Conservation (phyloP, 2,113 vertebrate genomes). For the Hiodon alosoides region DNA sequence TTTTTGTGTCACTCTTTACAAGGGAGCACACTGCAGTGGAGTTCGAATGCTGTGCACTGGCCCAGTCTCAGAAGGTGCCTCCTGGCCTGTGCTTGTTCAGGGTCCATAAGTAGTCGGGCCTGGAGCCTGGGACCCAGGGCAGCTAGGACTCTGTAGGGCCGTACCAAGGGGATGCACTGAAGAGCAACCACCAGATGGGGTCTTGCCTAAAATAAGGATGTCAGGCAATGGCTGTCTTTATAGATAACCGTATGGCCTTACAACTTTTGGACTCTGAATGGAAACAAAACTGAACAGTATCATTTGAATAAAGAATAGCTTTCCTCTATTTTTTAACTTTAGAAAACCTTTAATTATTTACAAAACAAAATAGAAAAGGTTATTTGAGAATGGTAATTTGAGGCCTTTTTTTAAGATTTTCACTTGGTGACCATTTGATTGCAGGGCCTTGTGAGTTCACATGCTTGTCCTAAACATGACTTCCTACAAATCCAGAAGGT, state of each 20-base stretch:
- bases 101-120: slow-evolving; percentile 69
- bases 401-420: slow-evolving; percentile 97
- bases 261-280: slow-evolving; percentile 90
- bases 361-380: slow-evolving; percentile 69
- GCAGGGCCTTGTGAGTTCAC: slow-evolving; percentile 98
- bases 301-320: slow-evolving; percentile 97
- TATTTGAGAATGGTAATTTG: slow-evolving; percentile 93
- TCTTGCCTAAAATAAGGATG: slow-evolving; percentile 77
- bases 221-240: slow-evolving; percentile 84
- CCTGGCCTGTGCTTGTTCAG: slow-evolving; percentile 59
- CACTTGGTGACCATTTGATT: slow-evolving; percentile 94
- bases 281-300: slow-evolving; percentile 79
- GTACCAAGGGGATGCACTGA: slow-evolving; percentile 77
- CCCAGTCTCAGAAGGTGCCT: slow-evolving; percentile 39
- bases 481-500: slow-evolving; percentile 88
- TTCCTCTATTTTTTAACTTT: slow-evolving; percentile 87
- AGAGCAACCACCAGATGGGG: slow-evolving; percentile 78
- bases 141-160: slow-evolving; percentile 67
- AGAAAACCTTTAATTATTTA: slow-evolving; percentile 94
- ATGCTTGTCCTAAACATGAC: slow-evolving; percentile 95
- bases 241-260: slow-evolving; percentile 98
- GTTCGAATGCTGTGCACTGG: slow-evolving; percentile 21
- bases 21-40: slow-evolving; percentile 51
- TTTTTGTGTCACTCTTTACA: slow-evolving; percentile 66
- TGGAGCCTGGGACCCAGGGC: slow-evolving; percentile 59